Conservation (phyloP, 1,140 invertebrate genomes). For the Magallana angulata region DNA sequence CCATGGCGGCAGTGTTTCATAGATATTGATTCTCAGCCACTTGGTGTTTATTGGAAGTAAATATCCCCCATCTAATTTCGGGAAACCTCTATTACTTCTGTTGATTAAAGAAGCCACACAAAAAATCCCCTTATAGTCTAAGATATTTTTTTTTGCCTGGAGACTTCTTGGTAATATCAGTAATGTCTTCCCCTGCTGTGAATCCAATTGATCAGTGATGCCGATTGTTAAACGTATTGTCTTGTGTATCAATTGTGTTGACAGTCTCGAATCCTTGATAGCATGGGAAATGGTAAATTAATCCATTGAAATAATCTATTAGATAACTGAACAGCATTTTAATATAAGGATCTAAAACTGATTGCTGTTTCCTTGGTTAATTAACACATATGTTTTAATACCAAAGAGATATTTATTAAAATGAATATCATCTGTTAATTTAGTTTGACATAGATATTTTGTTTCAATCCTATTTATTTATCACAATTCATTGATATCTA, state of each 20-base stretch:
- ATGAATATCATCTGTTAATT: too few relatives aligned
- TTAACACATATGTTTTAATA: too few relatives aligned
- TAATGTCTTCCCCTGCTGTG: neutral
- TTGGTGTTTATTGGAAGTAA: constrained; percentile 14
- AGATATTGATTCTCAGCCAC: neutral
- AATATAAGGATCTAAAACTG: too few relatives aligned
- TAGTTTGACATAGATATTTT: too few relatives aligned
- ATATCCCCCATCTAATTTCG: neutral
- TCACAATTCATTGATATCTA: too few relatives aligned
- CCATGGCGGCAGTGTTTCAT: neutral
- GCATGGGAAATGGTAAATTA: neutral
- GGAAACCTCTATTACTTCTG: neutral
- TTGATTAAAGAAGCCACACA: neutral
- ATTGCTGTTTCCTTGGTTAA: too few relatives aligned
- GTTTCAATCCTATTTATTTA: too few relatives aligned
- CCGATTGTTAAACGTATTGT: neutral
- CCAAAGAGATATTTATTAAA: too few relatives aligned
- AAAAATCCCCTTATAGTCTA: neutral
- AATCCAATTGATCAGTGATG: constrained; percentile 5
- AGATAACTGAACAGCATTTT: too few relatives aligned
- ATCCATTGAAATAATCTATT: neutral
- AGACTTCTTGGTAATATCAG: constrained; percentile 11
- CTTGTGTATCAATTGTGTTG: neutral
- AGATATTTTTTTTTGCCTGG: neutral
- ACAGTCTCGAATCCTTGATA: neutral